A percentile compares a stretch with the other conserved stretches of the same genome.
Evolutionary conservation across 2,797 vertebrate species (phyloP).

Genomic region (Odontamblyopus rebecca): DNA sequence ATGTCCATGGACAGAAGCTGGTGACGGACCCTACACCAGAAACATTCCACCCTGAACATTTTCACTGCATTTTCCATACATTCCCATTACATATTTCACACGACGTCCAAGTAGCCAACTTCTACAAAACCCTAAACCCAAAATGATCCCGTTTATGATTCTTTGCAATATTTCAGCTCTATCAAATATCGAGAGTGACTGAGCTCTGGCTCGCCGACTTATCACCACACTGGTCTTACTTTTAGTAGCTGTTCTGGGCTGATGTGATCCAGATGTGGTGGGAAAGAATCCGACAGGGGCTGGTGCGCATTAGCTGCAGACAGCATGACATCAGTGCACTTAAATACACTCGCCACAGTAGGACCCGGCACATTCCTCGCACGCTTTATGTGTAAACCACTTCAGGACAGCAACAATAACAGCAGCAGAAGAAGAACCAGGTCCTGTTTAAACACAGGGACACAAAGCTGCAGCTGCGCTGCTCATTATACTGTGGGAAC

Average conservation of each 20-base stretch:
- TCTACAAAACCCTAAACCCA: background rate
- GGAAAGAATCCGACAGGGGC: conserved; percentile 60
- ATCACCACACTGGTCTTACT: conserved; percentile 70
- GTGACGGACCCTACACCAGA: too few species aligned
- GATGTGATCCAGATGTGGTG: conserved; percentile 73
- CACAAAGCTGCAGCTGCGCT: background rate
- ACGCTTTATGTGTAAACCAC: conserved; percentile 3
- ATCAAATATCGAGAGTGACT: conserved; percentile 63
- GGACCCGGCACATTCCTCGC: conserved; percentile 29
- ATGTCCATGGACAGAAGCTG: too few species aligned
- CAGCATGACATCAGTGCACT: conserved; percentile 63
- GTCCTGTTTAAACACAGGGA: background rate
- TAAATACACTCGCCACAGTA: conserved; percentile 30
- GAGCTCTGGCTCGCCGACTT: conserved; percentile 59
- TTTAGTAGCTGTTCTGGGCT: conserved; percentile 71
- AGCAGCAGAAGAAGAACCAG: background rate
- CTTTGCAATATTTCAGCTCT: conserved; percentile 44
- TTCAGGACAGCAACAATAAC: conserved; percentile 1
- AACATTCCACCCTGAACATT: background rate
- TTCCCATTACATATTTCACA: background rate
- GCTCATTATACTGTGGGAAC: background rate
- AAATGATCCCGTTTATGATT: background rate
- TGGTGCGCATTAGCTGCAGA: conserved; percentile 68
- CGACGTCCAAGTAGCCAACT: background rate
- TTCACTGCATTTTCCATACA: background rate